Evolutionary conservation across 2,797 vertebrate species (phyloP).

Genomic region (Salmo trutta): DNA sequence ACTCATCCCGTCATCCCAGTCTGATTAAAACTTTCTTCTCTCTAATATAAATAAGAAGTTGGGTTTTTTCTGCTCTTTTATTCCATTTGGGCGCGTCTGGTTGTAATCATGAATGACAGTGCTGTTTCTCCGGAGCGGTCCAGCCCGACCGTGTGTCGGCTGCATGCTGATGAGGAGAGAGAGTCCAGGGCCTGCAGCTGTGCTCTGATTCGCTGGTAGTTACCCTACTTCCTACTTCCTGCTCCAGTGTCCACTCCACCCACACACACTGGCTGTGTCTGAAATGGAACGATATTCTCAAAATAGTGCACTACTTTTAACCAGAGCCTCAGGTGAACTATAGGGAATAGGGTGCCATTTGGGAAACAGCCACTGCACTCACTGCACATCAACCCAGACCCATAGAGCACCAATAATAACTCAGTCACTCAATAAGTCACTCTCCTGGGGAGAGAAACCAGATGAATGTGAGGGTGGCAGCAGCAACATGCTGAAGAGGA

Average conservation of each 20-base stretch:
- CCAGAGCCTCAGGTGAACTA: background rate
- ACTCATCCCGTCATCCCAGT: conserved; percentile 74
- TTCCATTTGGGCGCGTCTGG: conserved; percentile 64
- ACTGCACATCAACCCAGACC: background rate
- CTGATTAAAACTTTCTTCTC: conserved; percentile 76
- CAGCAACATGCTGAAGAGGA: conserved; percentile 3
- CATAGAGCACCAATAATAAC: conserved; percentile 49
- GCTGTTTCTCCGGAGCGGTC: conserved; percentile 61
- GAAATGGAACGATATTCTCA: background rate
- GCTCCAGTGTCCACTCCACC: background rate
- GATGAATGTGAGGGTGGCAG: too few species aligned
- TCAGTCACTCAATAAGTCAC: conserved; percentile 31
- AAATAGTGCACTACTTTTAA: too few species aligned
- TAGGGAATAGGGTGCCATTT: background rate
- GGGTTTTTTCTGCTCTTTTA: conserved; percentile 51
- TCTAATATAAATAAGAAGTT: conserved; percentile 68
- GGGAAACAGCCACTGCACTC: conserved; percentile 23
- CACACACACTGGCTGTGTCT: conserved; percentile 31
- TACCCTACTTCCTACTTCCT: background rate
- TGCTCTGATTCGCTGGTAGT: conserved; percentile 42
- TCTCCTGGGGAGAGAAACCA: background rate
- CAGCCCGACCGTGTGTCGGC: conserved; percentile 26
- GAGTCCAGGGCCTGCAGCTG: conserved; percentile 38
- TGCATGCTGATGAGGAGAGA: conserved; percentile 67
- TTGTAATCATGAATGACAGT: conserved; percentile 76